Conservation (phyloP, 2,113 vertebrate genomes). For the Pipa parva region DNA sequence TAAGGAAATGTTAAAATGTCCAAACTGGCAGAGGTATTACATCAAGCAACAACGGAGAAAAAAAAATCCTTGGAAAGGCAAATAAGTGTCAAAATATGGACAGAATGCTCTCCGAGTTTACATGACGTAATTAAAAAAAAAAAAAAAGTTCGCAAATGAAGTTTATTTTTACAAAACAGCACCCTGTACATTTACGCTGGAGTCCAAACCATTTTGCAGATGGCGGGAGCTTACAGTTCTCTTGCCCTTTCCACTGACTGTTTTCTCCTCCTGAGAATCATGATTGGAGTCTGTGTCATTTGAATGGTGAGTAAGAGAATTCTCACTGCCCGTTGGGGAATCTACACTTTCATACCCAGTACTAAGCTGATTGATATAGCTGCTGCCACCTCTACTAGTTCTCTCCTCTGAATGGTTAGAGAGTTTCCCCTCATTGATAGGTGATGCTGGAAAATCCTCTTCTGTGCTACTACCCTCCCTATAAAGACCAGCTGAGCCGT, state of each 20-base stretch:
- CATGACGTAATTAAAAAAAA: slow-evolving; percentile 80
- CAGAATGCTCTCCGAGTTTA: slow-evolving; percentile 74
- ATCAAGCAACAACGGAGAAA: slow-evolving; percentile 62
- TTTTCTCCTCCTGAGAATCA: slow-evolving; percentile 92
- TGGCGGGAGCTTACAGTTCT: slow-evolving; percentile 94
- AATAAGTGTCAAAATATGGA: slow-evolving; percentile 71
- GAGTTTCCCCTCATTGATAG: slow-evolving; percentile 85
- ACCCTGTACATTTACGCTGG: slow-evolving; percentile 73
- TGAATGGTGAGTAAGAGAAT: slow-evolving; percentile 95
- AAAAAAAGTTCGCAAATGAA: slow-evolving; percentile 50
- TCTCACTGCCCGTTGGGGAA: slow-evolving; percentile 97
- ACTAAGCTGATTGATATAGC: slow-evolving; percentile 88
- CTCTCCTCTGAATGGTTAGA: slow-evolving; percentile 93
- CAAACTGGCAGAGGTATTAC: slow-evolving; percentile 81
- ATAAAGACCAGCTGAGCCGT: slow-evolving; percentile 81
- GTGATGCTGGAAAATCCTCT: slow-evolving; percentile 88
- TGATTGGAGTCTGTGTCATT: slow-evolving; percentile 98
- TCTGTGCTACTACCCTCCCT: slow-evolving; percentile 86
- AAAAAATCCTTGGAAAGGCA: slow-evolving; percentile 64
- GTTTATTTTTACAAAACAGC: slow-evolving; percentile 66
- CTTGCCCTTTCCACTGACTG: slow-evolving; percentile 87
- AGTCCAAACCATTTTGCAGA: slow-evolving; percentile 94
- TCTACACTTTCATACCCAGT: slow-evolving; percentile 98
- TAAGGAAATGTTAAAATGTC: slow-evolving; percentile 78
- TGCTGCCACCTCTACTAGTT: slow-evolving; percentile 75